Evolutionary conservation across 2,113 vertebrate species (phyloP).

Genomic region (Scophthalmus maximus): DNA sequence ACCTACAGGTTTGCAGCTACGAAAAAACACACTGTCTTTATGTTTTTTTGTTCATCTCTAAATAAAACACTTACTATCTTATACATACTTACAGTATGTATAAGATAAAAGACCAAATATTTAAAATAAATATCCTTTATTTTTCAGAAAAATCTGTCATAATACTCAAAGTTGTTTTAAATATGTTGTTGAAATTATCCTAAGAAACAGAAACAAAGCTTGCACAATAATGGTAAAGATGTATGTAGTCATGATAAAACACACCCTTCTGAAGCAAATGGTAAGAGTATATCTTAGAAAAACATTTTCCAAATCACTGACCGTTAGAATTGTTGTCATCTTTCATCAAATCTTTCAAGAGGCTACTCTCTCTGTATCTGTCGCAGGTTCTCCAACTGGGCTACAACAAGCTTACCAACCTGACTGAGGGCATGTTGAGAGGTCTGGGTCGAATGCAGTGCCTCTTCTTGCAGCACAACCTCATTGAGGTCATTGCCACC

Average conservation of each 20-base stretch:
- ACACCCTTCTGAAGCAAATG: not conserved
- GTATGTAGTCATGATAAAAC: too few relatives aligned
- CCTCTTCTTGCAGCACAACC: slow-evolving; percentile 97
- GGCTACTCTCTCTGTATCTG: not conserved
- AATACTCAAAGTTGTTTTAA: too few relatives aligned
- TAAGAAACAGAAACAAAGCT: too few relatives aligned
- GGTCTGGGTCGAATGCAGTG: slow-evolving; percentile 95
- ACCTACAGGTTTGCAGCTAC: slow-evolving; percentile 85
- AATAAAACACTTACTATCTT: not conserved
- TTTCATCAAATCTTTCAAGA: not conserved
- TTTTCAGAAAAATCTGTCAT: too few relatives aligned
- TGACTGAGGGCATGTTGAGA: slow-evolving; percentile 95
- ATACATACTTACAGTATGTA: too few relatives aligned
- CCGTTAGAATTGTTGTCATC: not conserved
- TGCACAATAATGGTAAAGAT: too few relatives aligned
- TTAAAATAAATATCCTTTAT: too few relatives aligned
- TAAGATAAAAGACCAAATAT: too few relatives aligned
- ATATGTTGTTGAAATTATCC: too few relatives aligned
- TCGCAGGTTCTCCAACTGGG: slow-evolving; percentile 92
- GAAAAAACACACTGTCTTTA: not conserved
- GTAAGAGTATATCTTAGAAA: too few relatives aligned
- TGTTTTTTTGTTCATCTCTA: not conserved
- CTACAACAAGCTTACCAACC: slow-evolving; percentile 96
- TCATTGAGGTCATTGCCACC: slow-evolving; percentile 93
- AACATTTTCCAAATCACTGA: not conserved